A percentile compares a stretch with the other conserved stretches of the same genome.
These are phyloP conservation scores for Forbesichthys agassizii DNA, from an alignment of 2,113 vertebrate genomes.

Conservation along the genomic window DNA sequence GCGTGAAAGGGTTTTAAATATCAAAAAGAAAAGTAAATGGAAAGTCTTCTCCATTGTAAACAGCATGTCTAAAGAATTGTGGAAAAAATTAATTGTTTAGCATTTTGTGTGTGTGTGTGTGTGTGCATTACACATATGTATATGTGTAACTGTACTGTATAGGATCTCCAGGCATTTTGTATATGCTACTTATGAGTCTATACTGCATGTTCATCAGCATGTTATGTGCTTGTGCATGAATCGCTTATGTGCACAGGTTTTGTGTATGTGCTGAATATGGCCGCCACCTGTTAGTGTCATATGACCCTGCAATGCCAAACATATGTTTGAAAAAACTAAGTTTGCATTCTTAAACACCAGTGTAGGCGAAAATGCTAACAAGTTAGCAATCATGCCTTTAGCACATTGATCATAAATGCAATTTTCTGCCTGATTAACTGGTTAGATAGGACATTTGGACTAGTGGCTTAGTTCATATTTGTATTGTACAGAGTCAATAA, in stretches of 20 bases:
- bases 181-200: too few relatives aligned
- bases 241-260: background rate
- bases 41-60: too few relatives aligned
- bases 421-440: too few relatives aligned
- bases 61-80: too few relatives aligned
- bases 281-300: slow-evolving; percentile 46
- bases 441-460: too few relatives aligned
- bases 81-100: too few relatives aligned
- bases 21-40: too few relatives aligned
- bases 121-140: background rate
- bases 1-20: too few relatives aligned
- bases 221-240: background rate
- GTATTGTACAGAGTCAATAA: too few relatives aligned
- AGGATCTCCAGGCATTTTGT: background rate
- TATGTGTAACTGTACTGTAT: background rate
- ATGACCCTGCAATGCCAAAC: slow-evolving; percentile 33
- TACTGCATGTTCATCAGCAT: too few relatives aligned
- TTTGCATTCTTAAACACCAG: slow-evolving; percentile 29
- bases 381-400: background rate
- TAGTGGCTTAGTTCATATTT: too few relatives aligned
- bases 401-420: too few relatives aligned
- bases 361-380: background rate
- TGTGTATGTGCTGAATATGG: slow-evolving; percentile 11
- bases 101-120: background rate
- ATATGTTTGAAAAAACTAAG: slow-evolving; percentile 31